Evolutionary conservation across 2,888 invertebrate species (phyloP).

Genomic region (Agonopterix heracliana): DNA sequence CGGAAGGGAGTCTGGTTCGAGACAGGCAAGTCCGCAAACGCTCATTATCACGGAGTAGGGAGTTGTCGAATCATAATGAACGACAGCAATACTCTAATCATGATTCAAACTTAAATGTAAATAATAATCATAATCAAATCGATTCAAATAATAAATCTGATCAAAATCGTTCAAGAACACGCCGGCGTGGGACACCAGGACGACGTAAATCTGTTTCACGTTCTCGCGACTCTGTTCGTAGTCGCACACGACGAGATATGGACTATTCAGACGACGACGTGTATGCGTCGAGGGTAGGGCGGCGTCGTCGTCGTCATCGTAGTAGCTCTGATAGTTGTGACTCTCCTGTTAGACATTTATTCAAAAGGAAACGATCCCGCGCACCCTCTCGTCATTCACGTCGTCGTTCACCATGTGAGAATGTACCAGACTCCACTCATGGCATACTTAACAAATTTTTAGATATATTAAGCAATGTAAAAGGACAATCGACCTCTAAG

Average conservation of each 20-base stretch:
- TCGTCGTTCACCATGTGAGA: background rate
- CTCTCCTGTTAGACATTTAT: background rate
- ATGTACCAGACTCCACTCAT: background rate
- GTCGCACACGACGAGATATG: background rate
- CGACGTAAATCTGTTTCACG: background rate
- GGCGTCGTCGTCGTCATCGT: background rate
- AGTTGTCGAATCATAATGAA: background rate
- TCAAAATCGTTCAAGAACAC: background rate
- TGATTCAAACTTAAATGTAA: background rate
- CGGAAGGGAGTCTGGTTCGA: background rate
- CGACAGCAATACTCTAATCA: background rate
- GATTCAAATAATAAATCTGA: background rate
- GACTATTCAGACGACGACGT: background rate
- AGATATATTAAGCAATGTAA: background rate
- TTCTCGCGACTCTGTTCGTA: background rate
- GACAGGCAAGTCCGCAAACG: conserved; percentile 1
- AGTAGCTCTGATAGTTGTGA: background rate
- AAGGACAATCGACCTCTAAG: background rate
- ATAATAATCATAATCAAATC: background rate
- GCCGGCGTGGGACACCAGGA: background rate
- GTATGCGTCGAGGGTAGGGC: background rate
- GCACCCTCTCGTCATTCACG: background rate
- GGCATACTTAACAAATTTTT: background rate
- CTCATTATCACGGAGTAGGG: background rate
- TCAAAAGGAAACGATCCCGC: background rate